Evolutionary conservation across 2,797 vertebrate genomes (phyloP).

Genomic region (Spheniscus humboldti): DNA sequence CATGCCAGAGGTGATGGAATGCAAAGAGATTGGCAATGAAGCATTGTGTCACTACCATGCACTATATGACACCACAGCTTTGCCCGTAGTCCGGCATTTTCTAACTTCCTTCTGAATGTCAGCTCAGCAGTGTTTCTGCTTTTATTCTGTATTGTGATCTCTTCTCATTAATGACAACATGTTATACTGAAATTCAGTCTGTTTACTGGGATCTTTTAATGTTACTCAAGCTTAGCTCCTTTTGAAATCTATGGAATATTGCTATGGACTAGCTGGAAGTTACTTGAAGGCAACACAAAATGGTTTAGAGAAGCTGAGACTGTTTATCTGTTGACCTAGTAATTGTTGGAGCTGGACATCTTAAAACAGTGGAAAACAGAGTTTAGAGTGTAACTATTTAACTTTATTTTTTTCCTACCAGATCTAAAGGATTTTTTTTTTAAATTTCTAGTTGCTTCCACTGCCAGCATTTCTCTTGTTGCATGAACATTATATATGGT

Average conservation of each 20-base stretch:
- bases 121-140: background rate
- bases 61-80: background rate
- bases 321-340: background rate
- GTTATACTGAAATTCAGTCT: background rate
- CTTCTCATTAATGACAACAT: background rate
- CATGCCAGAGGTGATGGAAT: background rate
- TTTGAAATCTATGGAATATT: background rate
- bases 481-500: background rate
- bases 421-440: background rate
- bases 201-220: background rate
- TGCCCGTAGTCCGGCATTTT: background rate
- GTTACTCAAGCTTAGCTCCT: background rate
- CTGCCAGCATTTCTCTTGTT: background rate
- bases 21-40: background rate
- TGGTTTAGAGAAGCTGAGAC: background rate
- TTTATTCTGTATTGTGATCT: background rate
- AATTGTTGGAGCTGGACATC: background rate
- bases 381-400: background rate
- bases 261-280: background rate
- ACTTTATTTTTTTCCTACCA: background rate
- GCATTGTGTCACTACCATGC: background rate
- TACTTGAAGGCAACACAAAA: background rate
- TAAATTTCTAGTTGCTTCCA: background rate
- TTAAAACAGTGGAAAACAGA: background rate
- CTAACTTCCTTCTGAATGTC: background rate